phyloP scores from a whole-genome alignment of 2,888 invertebrate species.

The Pollenia angustigena region DNA sequence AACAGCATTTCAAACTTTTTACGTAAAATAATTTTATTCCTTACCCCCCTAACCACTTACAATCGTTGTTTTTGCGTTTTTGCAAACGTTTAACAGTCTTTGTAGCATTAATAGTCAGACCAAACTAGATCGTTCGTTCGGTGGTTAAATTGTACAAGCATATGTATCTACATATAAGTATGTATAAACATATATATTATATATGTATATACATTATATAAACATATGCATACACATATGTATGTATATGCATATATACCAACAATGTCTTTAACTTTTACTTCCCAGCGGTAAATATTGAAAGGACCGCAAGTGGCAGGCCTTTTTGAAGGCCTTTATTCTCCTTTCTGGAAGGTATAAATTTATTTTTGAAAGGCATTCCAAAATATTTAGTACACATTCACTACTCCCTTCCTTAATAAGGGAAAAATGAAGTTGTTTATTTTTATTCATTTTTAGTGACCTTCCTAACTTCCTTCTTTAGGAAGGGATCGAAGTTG shows the following conservation, averaged over 20 bases:
- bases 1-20: constrained; percentile 3
- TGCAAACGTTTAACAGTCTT: constrained; percentile 43
- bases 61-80: constrained; percentile 35
- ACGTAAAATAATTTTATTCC: constrained; percentile 18
- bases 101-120: constrained; percentile 13
- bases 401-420: no score
- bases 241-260: background rate
- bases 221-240: background rate
- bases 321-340: no score
- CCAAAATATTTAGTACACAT: no score
- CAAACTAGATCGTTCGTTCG: background rate
- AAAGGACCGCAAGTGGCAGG: no score
- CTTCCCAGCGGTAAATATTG: no score
- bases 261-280: background rate
- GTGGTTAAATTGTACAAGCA: constrained; percentile 3
- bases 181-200: no score
- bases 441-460: no score
- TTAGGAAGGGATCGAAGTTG: no score
- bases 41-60: constrained; percentile 15
- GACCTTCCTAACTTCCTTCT: no score
- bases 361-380: no score
- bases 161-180: background rate
- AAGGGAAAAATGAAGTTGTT: no score
- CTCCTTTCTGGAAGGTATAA: no score
- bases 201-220: background rate